Percentiles rank a stretch among this genome's conserved stretches.
These are phyloP conservation scores for Heliconius erato DNA, from an alignment of 2,888 invertebrate genomes.

Conservation along the genomic window DNA sequence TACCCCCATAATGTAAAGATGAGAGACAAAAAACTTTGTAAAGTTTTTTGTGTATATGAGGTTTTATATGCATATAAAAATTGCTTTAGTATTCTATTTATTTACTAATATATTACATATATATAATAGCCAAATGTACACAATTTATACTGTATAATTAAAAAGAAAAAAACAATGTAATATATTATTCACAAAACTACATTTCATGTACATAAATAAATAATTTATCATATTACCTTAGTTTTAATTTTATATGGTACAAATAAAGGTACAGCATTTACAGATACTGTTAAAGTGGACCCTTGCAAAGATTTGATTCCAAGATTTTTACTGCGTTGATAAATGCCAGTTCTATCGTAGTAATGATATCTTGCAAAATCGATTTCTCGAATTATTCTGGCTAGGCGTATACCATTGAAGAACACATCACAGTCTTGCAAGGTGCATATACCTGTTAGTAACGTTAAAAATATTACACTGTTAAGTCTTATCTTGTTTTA, in stretches of 20 bases:
- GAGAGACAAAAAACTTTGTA: too few relatives aligned
- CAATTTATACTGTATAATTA: not conserved
- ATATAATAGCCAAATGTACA: not conserved
- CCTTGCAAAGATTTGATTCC: conserved; percentile 73
- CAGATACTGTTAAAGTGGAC: conserved; percentile 65
- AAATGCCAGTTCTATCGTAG: conserved; percentile 74
- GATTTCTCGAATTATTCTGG: conserved; percentile 72
- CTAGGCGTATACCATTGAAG: conserved; percentile 65
- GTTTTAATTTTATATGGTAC: conserved; percentile 73
- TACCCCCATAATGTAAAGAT: too few relatives aligned
- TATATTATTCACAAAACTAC: not conserved
- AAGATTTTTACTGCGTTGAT: conserved; percentile 61
- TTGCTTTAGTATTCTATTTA: too few relatives aligned
- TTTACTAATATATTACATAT: not conserved
- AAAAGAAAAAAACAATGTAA: not conserved
- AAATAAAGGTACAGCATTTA: conserved; percentile 68
- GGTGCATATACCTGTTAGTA: conserved; percentile 71
- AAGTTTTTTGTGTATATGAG: too few relatives aligned
- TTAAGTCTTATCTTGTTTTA: not conserved
- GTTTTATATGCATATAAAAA: too few relatives aligned
- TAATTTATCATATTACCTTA: conserved; percentile 61
- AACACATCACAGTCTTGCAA: conserved; percentile 72
- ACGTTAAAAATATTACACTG: not conserved
- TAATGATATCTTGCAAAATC: conserved; percentile 79
- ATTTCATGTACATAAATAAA: not conserved